A percentile compares a stretch with the other conserved stretches of the same genome.
phyloP scores from a whole-genome alignment of 2,888 invertebrate species.

The Eupithecia dodoneata region DNA sequence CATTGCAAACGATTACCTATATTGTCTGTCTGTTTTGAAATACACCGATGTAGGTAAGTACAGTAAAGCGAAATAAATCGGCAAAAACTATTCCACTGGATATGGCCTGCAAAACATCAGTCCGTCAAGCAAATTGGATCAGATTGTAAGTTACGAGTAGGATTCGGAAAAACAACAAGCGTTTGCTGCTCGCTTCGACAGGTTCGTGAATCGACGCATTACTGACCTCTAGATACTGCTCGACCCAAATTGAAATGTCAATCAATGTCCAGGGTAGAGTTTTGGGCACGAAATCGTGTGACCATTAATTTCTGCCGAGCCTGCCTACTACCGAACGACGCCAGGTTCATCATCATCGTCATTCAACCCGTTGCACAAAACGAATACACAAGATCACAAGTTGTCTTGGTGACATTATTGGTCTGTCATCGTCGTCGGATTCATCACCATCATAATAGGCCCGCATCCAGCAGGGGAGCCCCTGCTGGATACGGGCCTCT shows the following conservation, averaged over 20 bases:
- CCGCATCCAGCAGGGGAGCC: too few species aligned
- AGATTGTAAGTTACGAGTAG: constrained; percentile 48
- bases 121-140: constrained; percentile 45
- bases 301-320: constrained; percentile 17
- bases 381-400: not conserved
- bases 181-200: constrained; percentile 49
- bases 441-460: too few species aligned
- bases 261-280: constrained; percentile 54
- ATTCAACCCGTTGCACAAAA: not conserved
- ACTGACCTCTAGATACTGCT: constrained; percentile 54
- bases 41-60: not conserved
- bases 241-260: constrained; percentile 70
- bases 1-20: not conserved
- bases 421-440: too few species aligned
- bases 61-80: not conserved
- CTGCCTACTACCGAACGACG: not conserved
- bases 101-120: constrained; percentile 28
- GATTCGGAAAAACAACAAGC: constrained; percentile 47
- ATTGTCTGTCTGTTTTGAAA: not conserved
- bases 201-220: constrained; percentile 61
- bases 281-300: constrained; percentile 34
- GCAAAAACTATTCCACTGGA: constrained; percentile 19
- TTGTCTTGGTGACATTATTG: too few species aligned
- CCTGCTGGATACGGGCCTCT: too few species aligned
- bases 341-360: not conserved